Evolutionary conservation across 1,140 invertebrate species (phyloP).

Genomic region (Platyura marginata): DNA sequence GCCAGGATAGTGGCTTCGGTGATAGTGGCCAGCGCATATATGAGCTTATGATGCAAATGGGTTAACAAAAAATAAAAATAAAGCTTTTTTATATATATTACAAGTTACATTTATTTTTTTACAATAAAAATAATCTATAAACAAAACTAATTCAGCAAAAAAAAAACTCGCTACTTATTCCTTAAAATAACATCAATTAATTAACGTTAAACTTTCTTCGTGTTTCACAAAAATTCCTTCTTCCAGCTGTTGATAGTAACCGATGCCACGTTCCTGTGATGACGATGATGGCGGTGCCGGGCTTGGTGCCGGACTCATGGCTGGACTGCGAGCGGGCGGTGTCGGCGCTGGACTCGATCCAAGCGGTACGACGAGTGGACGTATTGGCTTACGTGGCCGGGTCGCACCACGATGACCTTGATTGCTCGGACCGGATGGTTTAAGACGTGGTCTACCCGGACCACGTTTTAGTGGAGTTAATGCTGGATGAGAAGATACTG

Average conservation of each 20-base stretch:
- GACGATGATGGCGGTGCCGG: slow-evolving; percentile 18
- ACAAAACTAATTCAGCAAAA: too few species aligned
- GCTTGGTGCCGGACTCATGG: slow-evolving; percentile 17
- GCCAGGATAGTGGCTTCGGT: too few species aligned
- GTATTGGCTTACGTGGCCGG: slow-evolving; percentile 32
- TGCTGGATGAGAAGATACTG: slow-evolving; percentile 2
- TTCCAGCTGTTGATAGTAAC: neutral
- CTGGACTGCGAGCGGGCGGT: slow-evolving; percentile 15
- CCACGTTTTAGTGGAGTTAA: slow-evolving; percentile 28
- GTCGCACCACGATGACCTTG: slow-evolving; percentile 29
- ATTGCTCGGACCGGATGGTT: slow-evolving; percentile 39
- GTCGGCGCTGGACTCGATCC: slow-evolving; percentile 26
- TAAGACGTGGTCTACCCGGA: slow-evolving; percentile 54
- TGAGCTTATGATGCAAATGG: too few species aligned
- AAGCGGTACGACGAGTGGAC: slow-evolving; percentile 37
- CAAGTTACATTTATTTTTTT: too few species aligned
- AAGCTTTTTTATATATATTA: too few species aligned
- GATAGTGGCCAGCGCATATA: too few species aligned
- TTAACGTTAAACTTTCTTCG: too few species aligned
- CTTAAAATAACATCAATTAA: too few species aligned
- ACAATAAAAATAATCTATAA: too few species aligned
- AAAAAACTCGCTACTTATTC: too few species aligned
- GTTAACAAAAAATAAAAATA: too few species aligned
- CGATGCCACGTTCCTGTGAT: neutral
- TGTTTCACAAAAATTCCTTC: too few species aligned